Base-by-base conservation (phyloP, 1,140 invertebrate species). In the Drosophila pseudoananassae region DNA sequence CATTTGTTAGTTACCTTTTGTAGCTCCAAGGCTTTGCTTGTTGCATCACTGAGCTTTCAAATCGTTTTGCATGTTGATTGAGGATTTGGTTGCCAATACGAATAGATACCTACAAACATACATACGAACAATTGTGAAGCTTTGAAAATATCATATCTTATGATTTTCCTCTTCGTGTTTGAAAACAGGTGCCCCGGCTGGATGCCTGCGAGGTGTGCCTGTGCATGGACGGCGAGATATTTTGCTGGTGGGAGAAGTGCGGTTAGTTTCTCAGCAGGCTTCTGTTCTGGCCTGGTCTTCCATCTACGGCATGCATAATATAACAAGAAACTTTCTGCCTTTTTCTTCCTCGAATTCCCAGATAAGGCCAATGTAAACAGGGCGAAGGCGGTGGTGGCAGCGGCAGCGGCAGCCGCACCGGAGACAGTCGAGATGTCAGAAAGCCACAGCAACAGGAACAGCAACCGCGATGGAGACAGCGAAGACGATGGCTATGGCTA, bases 191-290 rank as follows among this genome's bases (percentile, higher is more conserved):
- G 56, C 92, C 93, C 59, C 92, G 93, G 49, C 63, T 77, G 25
- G 95, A 95, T 90, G 93, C 92, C 17, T 95, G 94, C 88, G 95
- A 95, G 74, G 94, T 95, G 78, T 95, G 95, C 84, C 92, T 95
- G 12, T 95, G 95, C 81, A 93, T 95, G 58, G 95, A 95, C 64
- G 94, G 95, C 8, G 95, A 95, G 84, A 94, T 95, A 92, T 95
- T 95, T 91, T 95, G 95, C 90, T 95, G 94, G 94, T 95, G 95
- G 95, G 94, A 95, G 81, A 93, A 93, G 87, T 95, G 94, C 91
- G 87, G 91, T 92, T 90, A 89, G 91, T 89, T 70, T 59, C 56
- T 58, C 61, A 61, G 64, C 69, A 49, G 76, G 69, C 63, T 56
- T 20, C 60, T 57, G 43, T 56, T 20, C 60, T 57, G 43, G 43